Base-by-base conservation (phyloP, 2,113 vertebrate species). In the Mirza zaza region DNA sequence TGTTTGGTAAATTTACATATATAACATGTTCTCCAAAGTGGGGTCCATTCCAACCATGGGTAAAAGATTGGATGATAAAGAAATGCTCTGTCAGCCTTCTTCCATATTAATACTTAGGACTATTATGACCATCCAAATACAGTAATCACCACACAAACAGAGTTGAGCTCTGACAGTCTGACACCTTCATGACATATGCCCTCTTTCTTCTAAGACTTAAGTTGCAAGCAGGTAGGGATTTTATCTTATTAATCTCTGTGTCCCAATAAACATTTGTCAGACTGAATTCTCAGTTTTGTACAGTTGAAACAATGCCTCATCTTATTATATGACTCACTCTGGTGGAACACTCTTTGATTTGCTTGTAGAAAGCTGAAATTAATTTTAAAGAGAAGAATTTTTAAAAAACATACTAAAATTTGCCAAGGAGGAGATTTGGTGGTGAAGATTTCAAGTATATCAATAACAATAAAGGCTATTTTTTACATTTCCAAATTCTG, bases 1-100 rank as follows among this genome's bases (percentile, higher is more conserved):
- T 79, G 36, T n/a, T 89, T 61, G 34, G 17, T 59, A 84, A 86
- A 39, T 70, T 83, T 59, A 89, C 48, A 90, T 45, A 86, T 15
- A 65, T 32, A 82, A 34, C 45, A 80, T 92, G 87, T 95, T 92
- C 79, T 95, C 71, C 50, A 86, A 97, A 79, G 34, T n/a, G 36
- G 36, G n/a, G 25, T 8, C 15, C 34, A 75, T 52, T 21, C 14
- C 11, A 90, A 52, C 11, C 39, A 13, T 67, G 39, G 15, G 39
- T 75, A 71, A 81, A 87, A 76, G 8, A 67, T 1, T 90, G 32
- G 27, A 4, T 92, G 18, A 65, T 75, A 87, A 82, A 59, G 79
- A 95, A 80, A 83, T 73, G 34, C 8, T 80, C 29, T 73, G 32
- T 45, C 36, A 2, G 8, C 61, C 23, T 89, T 92, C 71, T 88